phyloP scores from a whole-genome alignment of 1,140 invertebrate species.

The Lanistes nyassanus region DNA sequence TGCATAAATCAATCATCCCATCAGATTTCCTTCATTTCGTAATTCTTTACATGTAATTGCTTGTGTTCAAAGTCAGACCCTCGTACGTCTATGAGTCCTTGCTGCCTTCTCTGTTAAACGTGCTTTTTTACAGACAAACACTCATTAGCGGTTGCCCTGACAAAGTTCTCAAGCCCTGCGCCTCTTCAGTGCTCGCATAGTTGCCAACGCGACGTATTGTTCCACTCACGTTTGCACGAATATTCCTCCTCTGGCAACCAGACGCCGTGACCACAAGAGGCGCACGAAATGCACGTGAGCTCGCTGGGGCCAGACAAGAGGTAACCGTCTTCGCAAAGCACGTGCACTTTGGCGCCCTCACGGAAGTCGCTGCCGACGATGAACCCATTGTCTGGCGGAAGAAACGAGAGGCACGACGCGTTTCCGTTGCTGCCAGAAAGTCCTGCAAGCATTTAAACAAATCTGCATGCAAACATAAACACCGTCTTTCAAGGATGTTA shows the following conservation, averaged over 20 bases:
- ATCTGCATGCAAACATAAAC: not conserved
- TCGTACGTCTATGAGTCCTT: too few relatives aligned
- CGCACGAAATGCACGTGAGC: slow-evolving; percentile 29
- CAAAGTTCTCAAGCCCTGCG: too few relatives aligned
- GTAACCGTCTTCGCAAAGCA: slow-evolving; percentile 36
- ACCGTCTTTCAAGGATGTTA: not conserved
- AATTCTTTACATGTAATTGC: too few relatives aligned
- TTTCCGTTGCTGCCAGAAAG: slow-evolving; percentile 6
- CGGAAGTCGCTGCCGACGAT: slow-evolving; percentile 31
- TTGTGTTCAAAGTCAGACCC: too few relatives aligned
- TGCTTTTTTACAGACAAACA: too few relatives aligned
- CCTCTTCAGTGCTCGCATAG: too few relatives aligned
- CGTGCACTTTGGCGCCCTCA: slow-evolving; percentile 27
- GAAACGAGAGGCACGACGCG: slow-evolving; percentile 20
- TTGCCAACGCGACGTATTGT: too few relatives aligned
- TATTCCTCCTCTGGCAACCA: slow-evolving; percentile 17
- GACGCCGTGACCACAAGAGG: not conserved
- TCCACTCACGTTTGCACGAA: slow-evolving; percentile 1
- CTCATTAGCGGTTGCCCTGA: too few relatives aligned
- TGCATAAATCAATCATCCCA: too few relatives aligned
- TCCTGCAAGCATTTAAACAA: slow-evolving; percentile 10
- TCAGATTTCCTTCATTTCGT: too few relatives aligned
- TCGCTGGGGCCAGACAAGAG: slow-evolving; percentile 27
- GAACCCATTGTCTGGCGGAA: slow-evolving; percentile 34
- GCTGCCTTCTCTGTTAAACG: too few relatives aligned